phyloP scores from a whole-genome alignment of 1,140 invertebrate genomes.

The Parapsyche elsis region DNA sequence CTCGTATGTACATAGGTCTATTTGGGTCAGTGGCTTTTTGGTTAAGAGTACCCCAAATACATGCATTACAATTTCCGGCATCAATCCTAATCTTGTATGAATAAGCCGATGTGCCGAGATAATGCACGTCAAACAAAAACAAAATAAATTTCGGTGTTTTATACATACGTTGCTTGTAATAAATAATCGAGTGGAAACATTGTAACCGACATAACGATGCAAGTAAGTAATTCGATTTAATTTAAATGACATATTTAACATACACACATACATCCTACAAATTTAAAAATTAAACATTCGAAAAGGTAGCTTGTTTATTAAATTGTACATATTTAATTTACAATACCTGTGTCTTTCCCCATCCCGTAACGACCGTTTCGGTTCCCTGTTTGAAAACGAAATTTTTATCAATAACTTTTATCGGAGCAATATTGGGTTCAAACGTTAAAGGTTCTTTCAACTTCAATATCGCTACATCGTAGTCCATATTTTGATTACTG shows the following conservation, averaged over 20 bases:
- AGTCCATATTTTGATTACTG: slow-evolving; percentile 10
- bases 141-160: neutral
- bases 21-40: too few species aligned
- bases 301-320: slow-evolving; percentile 3
- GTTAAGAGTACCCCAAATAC: too few species aligned
- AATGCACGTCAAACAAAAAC: neutral
- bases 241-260: too few species aligned
- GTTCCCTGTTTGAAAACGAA: neutral
- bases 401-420: slow-evolving; percentile 32
- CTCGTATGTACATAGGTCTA: too few species aligned
- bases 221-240: too few species aligned
- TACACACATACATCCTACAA: too few species aligned
- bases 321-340: neutral
- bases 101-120: too few species aligned
- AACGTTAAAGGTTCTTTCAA: slow-evolving; percentile 22
- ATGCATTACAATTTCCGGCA: too few species aligned
- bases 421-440: slow-evolving; percentile 12
- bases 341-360: slow-evolving; percentile 25
- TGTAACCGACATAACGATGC: too few species aligned
- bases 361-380: slow-evolving; percentile 25
- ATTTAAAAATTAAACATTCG: too few species aligned
- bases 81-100: too few species aligned
- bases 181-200: neutral
- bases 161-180: neutral
- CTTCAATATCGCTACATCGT: slow-evolving; percentile 30